These are phyloP conservation scores for Ichneumon xanthorius DNA, from an alignment of 2,888 invertebrate species.

Conservation along the genomic window DNA sequence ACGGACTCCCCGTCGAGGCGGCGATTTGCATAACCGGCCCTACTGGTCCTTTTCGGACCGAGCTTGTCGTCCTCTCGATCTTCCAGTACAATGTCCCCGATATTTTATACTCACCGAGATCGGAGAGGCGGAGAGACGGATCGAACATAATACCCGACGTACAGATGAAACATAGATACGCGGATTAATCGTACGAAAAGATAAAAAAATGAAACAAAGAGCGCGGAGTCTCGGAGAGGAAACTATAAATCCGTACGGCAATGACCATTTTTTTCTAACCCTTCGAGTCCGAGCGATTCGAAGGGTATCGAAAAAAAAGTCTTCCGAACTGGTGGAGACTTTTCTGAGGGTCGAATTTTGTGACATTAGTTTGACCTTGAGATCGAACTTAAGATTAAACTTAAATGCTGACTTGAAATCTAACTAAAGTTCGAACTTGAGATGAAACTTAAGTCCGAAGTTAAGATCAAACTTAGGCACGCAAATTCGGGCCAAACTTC, in stretches of 20 bases:
- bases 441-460: no score
- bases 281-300: no score
- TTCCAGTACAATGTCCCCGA: constrained; percentile 64
- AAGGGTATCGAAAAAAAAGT: no score
- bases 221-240: not conserved
- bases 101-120: constrained; percentile 60
- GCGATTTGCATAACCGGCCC: constrained; percentile 75
- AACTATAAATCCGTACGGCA: not conserved
- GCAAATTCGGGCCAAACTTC: no score
- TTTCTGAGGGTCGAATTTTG: no score
- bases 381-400: no score
- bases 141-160: not conserved
- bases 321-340: no score
- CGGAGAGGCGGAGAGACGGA: constrained; percentile 43
- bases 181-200: constrained; percentile 12
- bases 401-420: no score
- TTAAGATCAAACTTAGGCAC: no score
- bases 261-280: not conserved
- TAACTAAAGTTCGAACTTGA: no score
- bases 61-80: constrained; percentile 36
- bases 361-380: no score
- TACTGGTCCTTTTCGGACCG: constrained; percentile 69
- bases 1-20: constrained; percentile 63
- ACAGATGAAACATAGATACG: constrained; percentile 36
- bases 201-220: not conserved